Conservation (phyloP, 2,797 vertebrate genomes). For the Pogonophryne albipinna region DNA sequence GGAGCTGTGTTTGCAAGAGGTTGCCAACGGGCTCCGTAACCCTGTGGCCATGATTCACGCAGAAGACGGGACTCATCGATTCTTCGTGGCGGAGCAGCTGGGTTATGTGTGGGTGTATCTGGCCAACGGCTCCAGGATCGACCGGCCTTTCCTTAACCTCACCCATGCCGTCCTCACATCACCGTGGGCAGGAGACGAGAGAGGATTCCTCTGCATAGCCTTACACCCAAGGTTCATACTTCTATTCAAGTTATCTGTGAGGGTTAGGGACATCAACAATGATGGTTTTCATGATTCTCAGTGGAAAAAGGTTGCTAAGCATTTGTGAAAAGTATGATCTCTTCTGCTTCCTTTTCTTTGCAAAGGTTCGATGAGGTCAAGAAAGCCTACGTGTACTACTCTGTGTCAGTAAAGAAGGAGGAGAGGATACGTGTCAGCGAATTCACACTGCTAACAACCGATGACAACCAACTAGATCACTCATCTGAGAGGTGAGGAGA, state of each 20-base stretch:
- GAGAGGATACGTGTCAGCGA: conserved; percentile 89
- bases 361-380: conserved; percentile 75
- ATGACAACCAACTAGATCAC: conserved; percentile 88
- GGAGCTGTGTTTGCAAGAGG: conserved; percentile 87
- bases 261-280: not conserved
- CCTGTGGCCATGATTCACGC: conserved; percentile 89
- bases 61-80: conserved; percentile 87
- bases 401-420: conserved; percentile 83
- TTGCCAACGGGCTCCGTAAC: conserved; percentile 87
- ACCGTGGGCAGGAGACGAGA: conserved; percentile 87
- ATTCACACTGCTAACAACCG: conserved; percentile 80
- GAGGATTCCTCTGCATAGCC: conserved; percentile 88
- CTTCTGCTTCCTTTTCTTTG: not conserved
- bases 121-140: conserved; percentile 86
- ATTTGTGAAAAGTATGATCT: not conserved
- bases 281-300: not conserved
- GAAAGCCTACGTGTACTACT: conserved; percentile 90
- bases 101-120: conserved; percentile 89
- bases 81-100: conserved; percentile 89
- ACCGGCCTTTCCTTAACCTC: conserved; percentile 88
- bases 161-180: conserved; percentile 87
- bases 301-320: not conserved
- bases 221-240: conserved; percentile 82
- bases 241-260: too few relatives aligned
- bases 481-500: conserved; percentile 85